phyloP scores from a whole-genome alignment of 2,888 invertebrate species.

The Nebria salina region DNA sequence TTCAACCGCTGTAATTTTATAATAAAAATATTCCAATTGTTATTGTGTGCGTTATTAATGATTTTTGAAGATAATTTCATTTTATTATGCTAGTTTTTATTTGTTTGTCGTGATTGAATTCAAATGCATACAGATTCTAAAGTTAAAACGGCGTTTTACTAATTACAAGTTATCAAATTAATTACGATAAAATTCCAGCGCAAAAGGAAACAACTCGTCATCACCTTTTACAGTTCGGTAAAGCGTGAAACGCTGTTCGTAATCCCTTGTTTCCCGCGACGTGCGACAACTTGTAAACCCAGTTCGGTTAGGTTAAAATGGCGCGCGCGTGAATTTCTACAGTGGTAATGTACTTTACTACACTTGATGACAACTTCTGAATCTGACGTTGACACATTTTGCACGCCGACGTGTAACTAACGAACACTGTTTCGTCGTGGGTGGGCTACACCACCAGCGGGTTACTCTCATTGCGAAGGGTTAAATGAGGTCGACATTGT shows the following conservation, averaged over 20 bases:
- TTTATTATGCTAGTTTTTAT: too few relatives aligned
- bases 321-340: not conserved
- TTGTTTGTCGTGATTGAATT: too few relatives aligned
- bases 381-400: constrained; percentile 29
- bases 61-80: not conserved
- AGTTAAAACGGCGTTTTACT: constrained; percentile 1
- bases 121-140: not conserved
- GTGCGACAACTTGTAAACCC: not conserved
- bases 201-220: constrained; percentile 9
- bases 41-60: not conserved
- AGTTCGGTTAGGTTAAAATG: not conserved
- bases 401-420: not conserved
- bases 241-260: constrained; percentile 3
- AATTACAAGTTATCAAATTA: not conserved
- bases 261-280: constrained; percentile 2
- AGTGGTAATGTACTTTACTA: constrained; percentile 10
- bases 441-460: not conserved
- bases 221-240: constrained; percentile 19
- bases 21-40: too few relatives aligned
- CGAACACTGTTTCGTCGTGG: constrained; percentile 12
- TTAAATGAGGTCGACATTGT: not conserved
- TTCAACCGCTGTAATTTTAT: too few relatives aligned
- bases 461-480: not conserved
- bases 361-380: constrained; percentile 21
- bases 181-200: constrained; percentile 10